Conservation (phyloP, 2,888 invertebrate genomes). For the Tenthredo distinguenda region DNA sequence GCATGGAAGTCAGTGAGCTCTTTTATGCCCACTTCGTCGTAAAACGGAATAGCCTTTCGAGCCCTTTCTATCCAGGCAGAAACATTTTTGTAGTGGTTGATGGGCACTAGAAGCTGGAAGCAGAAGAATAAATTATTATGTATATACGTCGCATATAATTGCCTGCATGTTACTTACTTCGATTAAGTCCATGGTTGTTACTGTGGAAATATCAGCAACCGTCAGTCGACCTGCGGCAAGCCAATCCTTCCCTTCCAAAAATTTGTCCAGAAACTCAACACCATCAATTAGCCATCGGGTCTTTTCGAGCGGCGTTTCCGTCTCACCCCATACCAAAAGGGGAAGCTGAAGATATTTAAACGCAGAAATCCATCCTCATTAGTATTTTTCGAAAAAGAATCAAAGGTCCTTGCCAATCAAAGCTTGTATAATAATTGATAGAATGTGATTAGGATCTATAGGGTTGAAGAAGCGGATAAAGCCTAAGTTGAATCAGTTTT, state of each 20-base stretch:
- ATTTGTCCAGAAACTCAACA: not conserved
- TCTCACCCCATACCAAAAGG: not conserved
- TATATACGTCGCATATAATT: not conserved
- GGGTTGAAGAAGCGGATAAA: not conserved
- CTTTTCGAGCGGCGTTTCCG: not conserved
- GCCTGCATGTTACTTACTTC: not conserved
- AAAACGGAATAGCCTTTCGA: not conserved
- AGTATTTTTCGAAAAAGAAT: not conserved
- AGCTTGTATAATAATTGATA: not conserved
- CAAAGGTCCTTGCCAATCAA: not conserved
- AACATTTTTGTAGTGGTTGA: not conserved
- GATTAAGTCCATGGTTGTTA: constrained; percentile 2
- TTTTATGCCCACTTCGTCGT: not conserved
- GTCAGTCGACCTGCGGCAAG: constrained; percentile 21
- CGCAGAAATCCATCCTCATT: not conserved
- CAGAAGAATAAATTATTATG: not conserved
- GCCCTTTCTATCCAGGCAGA: constrained; percentile 26
- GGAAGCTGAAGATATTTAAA: not conserved
- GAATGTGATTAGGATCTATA: no score
- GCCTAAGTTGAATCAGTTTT: not conserved
- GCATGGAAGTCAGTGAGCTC: not conserved
- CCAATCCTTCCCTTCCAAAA: constrained; percentile 31
- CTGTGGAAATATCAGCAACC: constrained; percentile 28
- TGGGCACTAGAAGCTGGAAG: constrained; percentile 11
- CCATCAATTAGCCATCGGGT: constrained; percentile 1